Conservation (phyloP, 2,113 vertebrate species). For the Vulpes vulpes region DNA sequence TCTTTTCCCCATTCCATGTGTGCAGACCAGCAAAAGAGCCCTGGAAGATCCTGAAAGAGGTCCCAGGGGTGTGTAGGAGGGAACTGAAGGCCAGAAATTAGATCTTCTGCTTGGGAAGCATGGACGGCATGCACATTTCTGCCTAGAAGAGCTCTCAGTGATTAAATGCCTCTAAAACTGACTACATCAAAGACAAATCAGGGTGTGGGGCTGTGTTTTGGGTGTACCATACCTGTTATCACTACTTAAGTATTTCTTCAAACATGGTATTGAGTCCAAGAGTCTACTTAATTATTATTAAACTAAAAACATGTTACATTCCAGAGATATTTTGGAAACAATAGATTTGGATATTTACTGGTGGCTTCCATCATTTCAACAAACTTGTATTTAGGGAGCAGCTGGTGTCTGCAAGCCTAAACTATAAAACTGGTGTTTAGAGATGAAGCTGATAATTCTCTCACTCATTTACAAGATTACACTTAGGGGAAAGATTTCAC, state of each 20-base stretch:
- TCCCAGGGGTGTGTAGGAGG: neutral
- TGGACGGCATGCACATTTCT: slow-evolving; percentile 24
- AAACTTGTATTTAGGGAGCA: slow-evolving; percentile 79
- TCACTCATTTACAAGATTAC: slow-evolving; percentile 70
- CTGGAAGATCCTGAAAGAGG: neutral
- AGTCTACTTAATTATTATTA: slow-evolving; percentile 63
- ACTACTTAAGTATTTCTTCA: slow-evolving; percentile 50
- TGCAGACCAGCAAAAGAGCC: neutral
- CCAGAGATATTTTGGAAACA: slow-evolving; percentile 82
- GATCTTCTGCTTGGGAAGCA: slow-evolving; percentile 42
- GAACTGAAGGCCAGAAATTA: slow-evolving; percentile 66
- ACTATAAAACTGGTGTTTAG: slow-evolving; percentile 77
- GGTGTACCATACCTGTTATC: slow-evolving; percentile 57
- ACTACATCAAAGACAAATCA: slow-evolving; percentile 53
- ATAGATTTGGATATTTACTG: slow-evolving; percentile 74
- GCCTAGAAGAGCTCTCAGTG: neutral
- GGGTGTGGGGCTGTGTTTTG: slow-evolving; percentile 3
- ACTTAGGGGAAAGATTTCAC: slow-evolving; percentile 33
- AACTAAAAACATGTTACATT: slow-evolving; percentile 76
- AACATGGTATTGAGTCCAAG: slow-evolving; percentile 45
- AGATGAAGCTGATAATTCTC: slow-evolving; percentile 73
- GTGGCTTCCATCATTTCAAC: slow-evolving; percentile 71
- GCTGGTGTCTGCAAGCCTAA: slow-evolving; percentile 68
- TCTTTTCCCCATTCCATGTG: neutral
- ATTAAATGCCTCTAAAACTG: slow-evolving; percentile 48